Percentiles rank a stretch among this genome's conserved stretches.
Conservation (phyloP, 2,113 vertebrate genomes). For the Macquaria australasica region DNA sequence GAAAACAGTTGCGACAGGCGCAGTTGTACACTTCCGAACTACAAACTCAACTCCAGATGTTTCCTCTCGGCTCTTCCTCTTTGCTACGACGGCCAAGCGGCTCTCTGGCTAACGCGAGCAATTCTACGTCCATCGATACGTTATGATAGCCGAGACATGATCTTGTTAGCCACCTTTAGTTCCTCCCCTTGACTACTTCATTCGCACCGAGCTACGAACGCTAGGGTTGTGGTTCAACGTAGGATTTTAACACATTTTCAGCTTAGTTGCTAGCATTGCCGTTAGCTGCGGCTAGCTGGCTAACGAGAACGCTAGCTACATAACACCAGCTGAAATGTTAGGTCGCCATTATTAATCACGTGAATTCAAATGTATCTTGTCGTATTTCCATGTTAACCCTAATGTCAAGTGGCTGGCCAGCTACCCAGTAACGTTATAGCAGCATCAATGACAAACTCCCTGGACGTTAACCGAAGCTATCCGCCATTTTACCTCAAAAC, state of each 20-base stretch:
- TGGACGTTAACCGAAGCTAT: slow-evolving; percentile 67
- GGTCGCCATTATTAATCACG: not conserved
- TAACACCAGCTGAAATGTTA: not conserved
- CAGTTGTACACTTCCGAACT: slow-evolving; percentile 62
- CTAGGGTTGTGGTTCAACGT: not conserved
- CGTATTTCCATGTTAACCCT: not conserved
- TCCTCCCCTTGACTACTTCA: not conserved
- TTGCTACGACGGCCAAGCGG: slow-evolving; percentile 38
- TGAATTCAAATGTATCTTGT: not conserved
- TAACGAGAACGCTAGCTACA: slow-evolving; percentile 6
- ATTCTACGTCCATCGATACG: not conserved
- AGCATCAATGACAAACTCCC: slow-evolving; percentile 71
- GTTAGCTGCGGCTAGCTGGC: slow-evolving; percentile 36
- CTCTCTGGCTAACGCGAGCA: slow-evolving; percentile 24
- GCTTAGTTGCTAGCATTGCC: slow-evolving; percentile 25
- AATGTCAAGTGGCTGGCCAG: not conserved
- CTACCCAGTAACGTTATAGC: not conserved
- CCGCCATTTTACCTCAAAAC: slow-evolving; percentile 78
- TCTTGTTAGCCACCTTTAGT: not conserved
- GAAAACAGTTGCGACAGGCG: slow-evolving; percentile 26
- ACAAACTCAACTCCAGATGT: slow-evolving; percentile 56
- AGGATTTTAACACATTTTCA: not conserved
- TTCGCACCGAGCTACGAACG: not conserved
- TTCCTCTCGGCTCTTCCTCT: slow-evolving; percentile 38
- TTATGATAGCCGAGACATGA: not conserved